A percentile compares a stretch with the other conserved stretches of the same genome.
Conservation (phyloP, 1,140 invertebrate species). For the Camponotus vicinus region DNA sequence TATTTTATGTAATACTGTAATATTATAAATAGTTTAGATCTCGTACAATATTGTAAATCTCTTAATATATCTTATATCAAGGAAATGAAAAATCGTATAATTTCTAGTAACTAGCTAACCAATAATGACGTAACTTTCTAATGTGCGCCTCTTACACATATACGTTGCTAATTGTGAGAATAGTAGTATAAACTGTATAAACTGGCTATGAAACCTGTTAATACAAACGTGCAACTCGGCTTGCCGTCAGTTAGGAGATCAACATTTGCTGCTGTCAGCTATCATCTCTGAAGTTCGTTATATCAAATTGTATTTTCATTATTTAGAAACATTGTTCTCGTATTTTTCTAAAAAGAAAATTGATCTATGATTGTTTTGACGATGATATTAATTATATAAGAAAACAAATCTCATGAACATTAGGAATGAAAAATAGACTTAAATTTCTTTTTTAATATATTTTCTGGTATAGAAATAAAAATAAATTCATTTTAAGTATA, state of each 20-base stretch:
- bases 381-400: background rate
- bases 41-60: background rate
- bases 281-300: conserved; percentile 41
- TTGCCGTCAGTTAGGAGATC: conserved; percentile 46
- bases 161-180: background rate
- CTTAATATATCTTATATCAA: background rate
- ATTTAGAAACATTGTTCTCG: conserved; percentile 17
- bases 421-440: background rate
- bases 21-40: background rate
- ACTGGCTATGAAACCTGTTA: conserved; percentile 31
- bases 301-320: conserved; percentile 23
- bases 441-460: background rate
- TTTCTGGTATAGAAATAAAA: background rate
- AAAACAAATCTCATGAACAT: background rate
- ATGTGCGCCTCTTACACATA: background rate
- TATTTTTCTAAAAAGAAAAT: background rate
- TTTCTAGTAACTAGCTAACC: conserved; percentile 1
- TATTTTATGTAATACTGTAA: background rate
- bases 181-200: background rate
- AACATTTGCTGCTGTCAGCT: conserved; percentile 3
- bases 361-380: background rate
- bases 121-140: background rate
- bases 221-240: conserved; percentile 40
- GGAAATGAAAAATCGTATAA: background rate
- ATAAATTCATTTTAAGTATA: background rate